A percentile compares a stretch with the other conserved stretches of the same genome.
phyloP scores from a whole-genome alignment of 2,797 vertebrate species.

The Siniperca undulata region DNA sequence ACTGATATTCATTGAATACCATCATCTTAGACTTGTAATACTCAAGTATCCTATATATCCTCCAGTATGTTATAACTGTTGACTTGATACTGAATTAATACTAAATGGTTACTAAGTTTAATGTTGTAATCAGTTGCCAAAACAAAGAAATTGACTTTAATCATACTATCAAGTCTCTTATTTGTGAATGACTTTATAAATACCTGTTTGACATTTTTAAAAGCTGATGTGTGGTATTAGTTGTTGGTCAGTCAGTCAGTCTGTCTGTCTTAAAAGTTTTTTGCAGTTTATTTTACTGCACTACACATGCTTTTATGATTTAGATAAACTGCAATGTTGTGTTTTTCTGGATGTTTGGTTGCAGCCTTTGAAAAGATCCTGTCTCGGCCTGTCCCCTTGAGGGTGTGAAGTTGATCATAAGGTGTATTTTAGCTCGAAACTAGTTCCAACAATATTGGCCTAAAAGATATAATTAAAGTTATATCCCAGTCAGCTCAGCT shows the following conservation, averaged over 20 bases:
- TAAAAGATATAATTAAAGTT: background rate
- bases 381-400: background rate
- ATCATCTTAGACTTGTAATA: constrained; percentile 23
- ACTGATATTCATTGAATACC: constrained; percentile 13
- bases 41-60: no score
- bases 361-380: constrained; percentile 3
- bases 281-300: constrained; percentile 58
- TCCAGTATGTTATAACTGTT: constrained; percentile 19
- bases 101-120: constrained; percentile 33
- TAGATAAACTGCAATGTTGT: constrained; percentile 33
- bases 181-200: constrained; percentile 30
- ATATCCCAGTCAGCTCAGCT: constrained; percentile 76
- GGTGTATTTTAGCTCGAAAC: constrained; percentile 23
- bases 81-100: constrained; percentile 22
- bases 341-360: constrained; percentile 34
- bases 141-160: constrained; percentile 33
- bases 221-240: constrained; percentile 39
- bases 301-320: constrained; percentile 65
- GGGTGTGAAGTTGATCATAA: constrained; percentile 1
- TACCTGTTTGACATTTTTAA: constrained; percentile 55
- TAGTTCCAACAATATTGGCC: background rate
- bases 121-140: constrained; percentile 20
- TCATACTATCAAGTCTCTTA: constrained; percentile 18
- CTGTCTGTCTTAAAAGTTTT: constrained; percentile 13
- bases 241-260: constrained; percentile 6